A percentile compares a stretch with the other conserved stretches of the same genome.
Evolutionary conservation across 2,888 invertebrate species (phyloP).

Genomic region (Ceramica pisi): DNA sequence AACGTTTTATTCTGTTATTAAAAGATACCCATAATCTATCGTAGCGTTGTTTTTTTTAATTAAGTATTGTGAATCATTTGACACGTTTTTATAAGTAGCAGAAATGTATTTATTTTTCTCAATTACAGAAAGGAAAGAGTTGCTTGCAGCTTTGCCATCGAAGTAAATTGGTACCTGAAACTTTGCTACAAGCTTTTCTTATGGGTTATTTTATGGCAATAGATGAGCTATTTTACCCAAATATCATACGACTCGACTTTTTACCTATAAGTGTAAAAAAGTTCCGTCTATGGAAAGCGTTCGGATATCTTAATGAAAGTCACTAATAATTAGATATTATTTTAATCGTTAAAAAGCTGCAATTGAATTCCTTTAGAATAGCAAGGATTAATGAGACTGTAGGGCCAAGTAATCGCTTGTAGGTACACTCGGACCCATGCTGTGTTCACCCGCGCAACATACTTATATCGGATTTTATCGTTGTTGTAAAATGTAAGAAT

Average conservation of each 20-base stretch:
- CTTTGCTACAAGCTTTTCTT: not conserved
- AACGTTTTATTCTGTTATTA: slow-evolving; percentile 62
- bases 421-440: slow-evolving; percentile 51
- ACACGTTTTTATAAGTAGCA: not conserved
- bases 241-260: no score
- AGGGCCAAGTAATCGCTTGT: slow-evolving; percentile 55
- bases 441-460: slow-evolving; percentile 50
- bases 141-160: not conserved
- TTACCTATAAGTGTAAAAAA: no score
- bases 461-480: slow-evolving; percentile 61
- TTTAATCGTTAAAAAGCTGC: slow-evolving; percentile 37
- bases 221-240: no score
- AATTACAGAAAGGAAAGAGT: not conserved
- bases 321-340: slow-evolving; percentile 19
- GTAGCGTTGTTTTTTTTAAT: slow-evolving; percentile 31
- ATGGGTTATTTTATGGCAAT: not conserved
- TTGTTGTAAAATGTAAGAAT: slow-evolving; percentile 62
- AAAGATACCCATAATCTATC: slow-evolving; percentile 37
- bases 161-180: not conserved
- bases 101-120: not conserved
- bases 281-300: not conserved
- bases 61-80: not conserved
- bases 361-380: slow-evolving; percentile 53
- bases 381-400: slow-evolving; percentile 62
- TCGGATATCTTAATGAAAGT: slow-evolving; percentile 15